Evolutionary conservation across 1,140 invertebrate genomes (phyloP).

Genomic region (Plutomurus gul): DNA sequence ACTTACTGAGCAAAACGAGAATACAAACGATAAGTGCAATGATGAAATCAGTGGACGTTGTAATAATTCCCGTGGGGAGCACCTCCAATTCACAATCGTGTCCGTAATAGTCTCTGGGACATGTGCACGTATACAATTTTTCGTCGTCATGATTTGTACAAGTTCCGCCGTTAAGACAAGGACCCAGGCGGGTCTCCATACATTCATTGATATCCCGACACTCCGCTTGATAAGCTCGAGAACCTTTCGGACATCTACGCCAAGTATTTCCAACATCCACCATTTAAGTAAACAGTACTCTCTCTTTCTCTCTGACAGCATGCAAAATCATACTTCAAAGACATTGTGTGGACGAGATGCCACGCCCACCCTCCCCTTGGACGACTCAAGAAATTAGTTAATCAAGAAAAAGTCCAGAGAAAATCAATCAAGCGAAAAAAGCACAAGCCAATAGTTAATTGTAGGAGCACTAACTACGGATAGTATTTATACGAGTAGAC

Average conservation of each 20-base stretch:
- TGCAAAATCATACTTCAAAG: too few relatives aligned
- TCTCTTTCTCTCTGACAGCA: too few relatives aligned
- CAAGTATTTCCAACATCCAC: not conserved
- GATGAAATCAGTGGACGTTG: constrained; percentile 79
- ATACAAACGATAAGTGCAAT: constrained; percentile 77
- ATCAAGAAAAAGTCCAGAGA: not conserved
- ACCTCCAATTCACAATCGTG: constrained; percentile 76
- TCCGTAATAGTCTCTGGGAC: constrained; percentile 74
- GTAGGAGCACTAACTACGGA: not conserved
- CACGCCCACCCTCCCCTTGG: too few relatives aligned
- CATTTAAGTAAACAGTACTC: too few relatives aligned
- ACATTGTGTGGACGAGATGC: too few relatives aligned
- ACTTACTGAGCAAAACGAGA: constrained; percentile 76
- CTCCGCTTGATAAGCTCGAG: constrained; percentile 64
- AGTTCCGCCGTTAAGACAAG: constrained; percentile 74
- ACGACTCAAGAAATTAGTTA: not conserved
- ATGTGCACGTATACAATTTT: constrained; percentile 74
- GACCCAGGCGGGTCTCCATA: constrained; percentile 63
- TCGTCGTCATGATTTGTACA: constrained; percentile 72
- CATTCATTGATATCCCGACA: constrained; percentile 80
- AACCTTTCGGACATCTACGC: constrained; percentile 72
- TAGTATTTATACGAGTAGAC: not conserved
- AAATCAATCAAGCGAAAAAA: not conserved
- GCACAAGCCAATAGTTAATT: not conserved
- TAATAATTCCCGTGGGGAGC: constrained; percentile 73